Evolutionary conservation across 2,113 vertebrate species (phyloP).

Genomic region (Haplochromis vanheusdeni): DNA sequence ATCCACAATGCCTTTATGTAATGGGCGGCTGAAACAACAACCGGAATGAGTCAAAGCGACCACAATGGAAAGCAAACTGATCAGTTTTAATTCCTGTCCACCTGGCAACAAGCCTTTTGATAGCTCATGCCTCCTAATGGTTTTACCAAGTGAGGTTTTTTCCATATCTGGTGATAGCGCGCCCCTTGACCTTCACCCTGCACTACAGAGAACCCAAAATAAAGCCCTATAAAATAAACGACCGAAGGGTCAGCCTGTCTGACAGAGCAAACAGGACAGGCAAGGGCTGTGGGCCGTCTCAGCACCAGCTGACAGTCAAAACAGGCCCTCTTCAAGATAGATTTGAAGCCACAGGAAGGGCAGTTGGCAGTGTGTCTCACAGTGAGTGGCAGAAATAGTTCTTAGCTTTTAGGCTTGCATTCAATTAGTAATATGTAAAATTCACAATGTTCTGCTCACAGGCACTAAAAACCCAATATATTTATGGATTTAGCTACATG

Average conservation of each 20-base stretch:
- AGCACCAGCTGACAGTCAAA: not conserved
- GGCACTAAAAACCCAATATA: not conserved
- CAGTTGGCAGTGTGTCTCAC: not conserved
- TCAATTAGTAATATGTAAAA: not conserved
- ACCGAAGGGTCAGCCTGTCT: not conserved
- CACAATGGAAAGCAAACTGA: not conserved
- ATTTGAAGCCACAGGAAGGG: not conserved
- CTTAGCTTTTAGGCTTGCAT: not conserved
- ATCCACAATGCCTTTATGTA: constrained; percentile 2
- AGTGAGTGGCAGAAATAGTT: not conserved
- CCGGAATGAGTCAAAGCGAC: not conserved
- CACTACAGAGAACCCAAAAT: constrained; percentile 28
- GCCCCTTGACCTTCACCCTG: not conserved
- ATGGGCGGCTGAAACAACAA: not conserved
- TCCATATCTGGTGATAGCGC: constrained; percentile 14
- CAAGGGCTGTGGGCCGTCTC: not conserved
- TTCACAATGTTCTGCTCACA: not conserved
- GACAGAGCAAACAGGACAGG: not conserved
- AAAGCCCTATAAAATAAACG: constrained; percentile 29
- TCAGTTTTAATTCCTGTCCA: not conserved
- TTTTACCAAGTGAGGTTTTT: not conserved
- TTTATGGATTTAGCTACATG: not conserved
- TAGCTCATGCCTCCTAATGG: not conserved
- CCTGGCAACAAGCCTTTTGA: not conserved
- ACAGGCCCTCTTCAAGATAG: not conserved